Evolutionary conservation across 2,888 invertebrate species (phyloP), one percentile per base, ranked within the genome.

Genomic region (Laspeyria flexula): DNA sequence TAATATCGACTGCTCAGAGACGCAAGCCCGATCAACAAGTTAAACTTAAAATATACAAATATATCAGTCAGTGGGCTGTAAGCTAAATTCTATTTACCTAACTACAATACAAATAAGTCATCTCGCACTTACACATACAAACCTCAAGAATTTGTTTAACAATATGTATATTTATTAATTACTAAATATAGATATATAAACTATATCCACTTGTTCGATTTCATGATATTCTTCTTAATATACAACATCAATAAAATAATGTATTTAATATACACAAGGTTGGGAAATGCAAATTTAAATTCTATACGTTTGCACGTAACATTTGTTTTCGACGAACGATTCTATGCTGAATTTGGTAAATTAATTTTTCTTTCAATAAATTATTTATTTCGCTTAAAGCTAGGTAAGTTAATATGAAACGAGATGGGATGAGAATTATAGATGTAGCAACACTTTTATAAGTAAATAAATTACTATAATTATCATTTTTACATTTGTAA

Each of bases 61-160:
- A 87, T 67, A 87, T 89, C 89, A 89, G 89, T 89, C 89, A 86
- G 85, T 82, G 88, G 86, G 86, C 85, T 79, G 82, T 77, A 68
- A 58, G 57, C 66, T 69, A 77, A 72, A 76, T 60, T 68, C 70
- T 80, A 77, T 77, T 77, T 68, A 25, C 67, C 85, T 84, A 85
- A 74, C 82, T 83, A 83, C 75, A 78, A 69, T 75, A 75, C 69
- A 75, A 71, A 71, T 58, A 70, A 68, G 63, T 62, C 73, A 54
- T 65, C 60, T 52, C 59, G 46, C 64, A 59, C 57, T 45, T 51
- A 55, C 60, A 49, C 72, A 65, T 44, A 43, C 67, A 53, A 61
- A 56, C 60, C 65, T 67, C 66, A 65, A 60, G 55, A 58, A 71
- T 62, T 69, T 58, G 51, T 65, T 70, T 62, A 69, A 71, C 72